Percentiles rank a stretch among this genome's conserved stretches.
These are phyloP conservation scores for Gymnothorax reevesii DNA, from an alignment of 2,797 vertebrate species.

Conservation along the genomic window DNA sequence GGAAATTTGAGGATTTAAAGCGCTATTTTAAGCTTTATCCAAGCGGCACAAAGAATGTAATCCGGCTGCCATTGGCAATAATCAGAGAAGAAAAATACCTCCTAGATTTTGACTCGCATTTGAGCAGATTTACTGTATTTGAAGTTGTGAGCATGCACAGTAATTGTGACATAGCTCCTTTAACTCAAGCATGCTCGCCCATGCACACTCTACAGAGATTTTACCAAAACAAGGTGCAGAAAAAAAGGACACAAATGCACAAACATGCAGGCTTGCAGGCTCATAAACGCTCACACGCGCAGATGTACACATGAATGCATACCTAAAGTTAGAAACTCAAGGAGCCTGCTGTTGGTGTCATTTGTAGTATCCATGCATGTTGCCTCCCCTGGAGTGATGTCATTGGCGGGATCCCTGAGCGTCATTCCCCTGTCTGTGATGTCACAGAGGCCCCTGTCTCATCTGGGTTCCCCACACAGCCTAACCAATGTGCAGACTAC, in stretches of 20 bases:
- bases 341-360: neutral
- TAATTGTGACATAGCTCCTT: no score
- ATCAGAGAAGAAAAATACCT: no score
- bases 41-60: no score
- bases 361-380: neutral
- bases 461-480: conserved; percentile 84
- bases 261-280: neutral
- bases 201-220: neutral
- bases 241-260: neutral
- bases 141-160: no score
- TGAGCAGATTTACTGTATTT: no score
- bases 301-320: neutral
- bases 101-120: no score
- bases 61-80: no score
- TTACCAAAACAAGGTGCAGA: neutral
- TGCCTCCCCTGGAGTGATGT: neutral
- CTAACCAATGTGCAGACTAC: conserved; percentile 93
- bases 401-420: neutral
- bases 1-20: no score
- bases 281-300: neutral
- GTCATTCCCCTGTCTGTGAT: neutral
- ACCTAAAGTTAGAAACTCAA: neutral
- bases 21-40: no score
- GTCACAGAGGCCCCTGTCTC: neutral
- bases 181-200: no score